A percentile compares a stretch with the other conserved stretches of the same genome.
Conservation (phyloP, 2,888 invertebrate genomes). For the Hirtodrosophila confusa region DNA sequence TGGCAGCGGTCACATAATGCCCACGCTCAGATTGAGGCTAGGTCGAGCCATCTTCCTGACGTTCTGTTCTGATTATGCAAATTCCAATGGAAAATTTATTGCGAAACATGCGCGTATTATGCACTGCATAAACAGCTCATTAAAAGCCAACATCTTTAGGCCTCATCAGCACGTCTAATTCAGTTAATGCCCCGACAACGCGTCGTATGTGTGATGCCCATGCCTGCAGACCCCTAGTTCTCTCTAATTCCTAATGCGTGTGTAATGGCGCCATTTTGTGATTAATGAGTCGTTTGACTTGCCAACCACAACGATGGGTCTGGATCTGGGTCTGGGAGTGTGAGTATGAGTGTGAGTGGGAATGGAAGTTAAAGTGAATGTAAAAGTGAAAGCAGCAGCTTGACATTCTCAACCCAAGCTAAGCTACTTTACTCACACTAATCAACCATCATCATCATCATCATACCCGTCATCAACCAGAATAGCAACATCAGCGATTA, state of each 20-base stretch:
- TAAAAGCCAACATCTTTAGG: slow-evolving; percentile 45
- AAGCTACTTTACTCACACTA: slow-evolving; percentile 28
- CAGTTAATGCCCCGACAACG: slow-evolving; percentile 25
- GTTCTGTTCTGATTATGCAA: slow-evolving; percentile 65
- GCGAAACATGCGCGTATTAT: slow-evolving; percentile 43
- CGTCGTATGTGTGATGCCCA: slow-evolving; percentile 32
- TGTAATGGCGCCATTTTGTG: slow-evolving; percentile 59
- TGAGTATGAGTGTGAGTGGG: too few species aligned
- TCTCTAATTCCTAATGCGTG: slow-evolving; percentile 37
- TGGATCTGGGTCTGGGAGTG: too few species aligned
- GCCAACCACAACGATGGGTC: slow-evolving; percentile 10
- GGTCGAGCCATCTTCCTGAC: slow-evolving; percentile 16
- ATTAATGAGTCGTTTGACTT: slow-evolving; percentile 71
- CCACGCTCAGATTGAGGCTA: slow-evolving; percentile 36
- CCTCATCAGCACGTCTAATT: slow-evolving; percentile 42
- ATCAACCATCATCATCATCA: slow-evolving; percentile 20
- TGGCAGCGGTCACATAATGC: slow-evolving; percentile 42
- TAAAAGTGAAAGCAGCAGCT: slow-evolving; percentile 18
- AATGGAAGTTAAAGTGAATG: slow-evolving; percentile 7
- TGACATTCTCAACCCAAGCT: slow-evolving; percentile 19
- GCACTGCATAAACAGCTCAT: slow-evolving; percentile 75
- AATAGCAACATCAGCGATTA: slow-evolving; percentile 36
- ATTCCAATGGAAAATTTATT: slow-evolving; percentile 67
- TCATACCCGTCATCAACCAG: slow-evolving; percentile 4
- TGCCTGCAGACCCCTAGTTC: not conserved